Base-by-base conservation (phyloP, 2,888 invertebrate species). In the Synanthedon andrenaeformis region DNA sequence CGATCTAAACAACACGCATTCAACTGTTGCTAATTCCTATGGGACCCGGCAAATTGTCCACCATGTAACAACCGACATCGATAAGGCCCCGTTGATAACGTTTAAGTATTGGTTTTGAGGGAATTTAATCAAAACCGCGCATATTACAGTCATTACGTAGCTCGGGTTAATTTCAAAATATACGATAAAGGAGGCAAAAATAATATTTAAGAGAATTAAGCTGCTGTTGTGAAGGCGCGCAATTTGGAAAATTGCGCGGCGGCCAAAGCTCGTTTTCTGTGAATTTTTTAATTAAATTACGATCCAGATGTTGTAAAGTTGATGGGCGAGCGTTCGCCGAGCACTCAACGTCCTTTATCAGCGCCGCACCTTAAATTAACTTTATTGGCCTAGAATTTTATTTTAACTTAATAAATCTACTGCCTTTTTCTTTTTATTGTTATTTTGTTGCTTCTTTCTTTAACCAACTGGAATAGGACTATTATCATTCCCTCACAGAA, bases 261-360 rank as follows among this genome's bases (percentile, higher is more conserved):
- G 67, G 63, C 67, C 66, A 70, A 66, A 69, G 72, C 70, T 70
- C 69, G 75, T 79, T 76, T 87, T 85, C 87, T 79, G 82, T 82
- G 87, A 86, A 85, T 84, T 87, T 86, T 84, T 84, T 84, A 86
- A 87, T 87, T 85, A 82, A 87, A 87, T 87, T 87, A 87, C 74
- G 80, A 76, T 64, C 70, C 72, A 79, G 79, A 76, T 79, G 83
- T 74, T 77, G 78, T 74, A 71, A 72, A 75, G 69, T 70, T 79
- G 74, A 79, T 79, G 74, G 70, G 68, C 57, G 63, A 68, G 60
- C 69, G 64, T 70, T 76, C 72, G 67, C 65, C 55, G 51, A 55
- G 60, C 58, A 62, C 58, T 63, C 42, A 17, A 52, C 14, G 54
- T 17, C 49, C 54, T 53, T 54, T 14, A 45, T 45, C 45, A 45